Evolutionary conservation across 2,888 invertebrate species (phyloP), one percentile per base, ranked within the genome.

Genomic region (Hypomecis punctinalis): DNA sequence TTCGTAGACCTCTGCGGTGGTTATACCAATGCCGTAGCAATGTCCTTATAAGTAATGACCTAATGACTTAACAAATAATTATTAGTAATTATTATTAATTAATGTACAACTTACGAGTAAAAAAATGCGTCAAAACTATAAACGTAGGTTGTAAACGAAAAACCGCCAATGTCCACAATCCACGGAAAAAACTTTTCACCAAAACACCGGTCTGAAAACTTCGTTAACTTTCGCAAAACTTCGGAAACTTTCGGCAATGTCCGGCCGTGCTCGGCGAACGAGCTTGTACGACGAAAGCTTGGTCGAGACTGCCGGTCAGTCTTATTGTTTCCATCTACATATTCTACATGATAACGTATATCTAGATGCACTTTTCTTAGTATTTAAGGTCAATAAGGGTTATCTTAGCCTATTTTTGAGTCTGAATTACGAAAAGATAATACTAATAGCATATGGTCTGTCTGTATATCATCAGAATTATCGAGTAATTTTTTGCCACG

Each of bases 261-360:
- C 69, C 69, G 69, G 23, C 40, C 1, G 11, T 2, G 39, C 43
- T 63, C 69, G 40, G 9, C 66, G 70, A 74, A 72, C 79, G 78
- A 59, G 76, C 64, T 72, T 23, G 57, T 64, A 43, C 66, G 67
- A 61, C 75, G 71, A 73, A 70, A 74, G 78, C 74, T 72, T 69
- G 61, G 62, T 61, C 66, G 62, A 76, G 68, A 81, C 80, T 80
- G 78, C 65, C 76, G 71, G 57, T 59, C 54, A 57, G 47, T 54
- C 58, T 46, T 58, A 61, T 67, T 69, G 66, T 69, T 63, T 68
- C 37, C 10, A n/a, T 51, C 13, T 60, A 36, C 47, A 48, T 5
- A 35, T 46, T 47, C 42, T 54, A n/a, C n/a, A n/a, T n/a, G n/a
- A n/a, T n/a, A n/a, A n/a, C 42, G 39, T 45, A 48, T 35, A 47